A percentile compares a stretch with the other conserved stretches of the same genome.
These are phyloP conservation scores for Barnardius zonarius DNA, from an alignment of 2,113 vertebrate species.

Conservation along the genomic window DNA sequence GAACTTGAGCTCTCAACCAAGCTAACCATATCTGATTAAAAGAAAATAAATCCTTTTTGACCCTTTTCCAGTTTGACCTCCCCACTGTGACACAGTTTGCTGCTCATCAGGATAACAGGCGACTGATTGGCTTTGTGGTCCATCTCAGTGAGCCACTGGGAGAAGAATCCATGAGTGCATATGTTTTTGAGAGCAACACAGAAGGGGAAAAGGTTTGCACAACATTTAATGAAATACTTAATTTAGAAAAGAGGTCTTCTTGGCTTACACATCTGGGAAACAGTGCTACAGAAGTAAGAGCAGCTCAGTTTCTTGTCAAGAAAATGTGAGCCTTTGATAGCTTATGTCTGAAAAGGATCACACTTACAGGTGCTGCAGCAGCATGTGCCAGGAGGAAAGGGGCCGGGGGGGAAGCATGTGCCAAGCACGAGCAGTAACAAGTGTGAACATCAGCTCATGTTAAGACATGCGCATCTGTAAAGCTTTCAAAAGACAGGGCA, in stretches of 20 bases:
- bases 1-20: not conserved
- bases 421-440: not conserved
- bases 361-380: not conserved
- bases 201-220: slow-evolving; percentile 92
- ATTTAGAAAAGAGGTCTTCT: not conserved
- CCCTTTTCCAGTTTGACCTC: slow-evolving; percentile 85
- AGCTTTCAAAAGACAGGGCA: not conserved
- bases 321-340: not conserved
- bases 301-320: not conserved
- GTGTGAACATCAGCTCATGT: not conserved
- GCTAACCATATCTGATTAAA: not conserved
- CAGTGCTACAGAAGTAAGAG: not conserved
- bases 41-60: not conserved
- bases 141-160: slow-evolving; percentile 75
- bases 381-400: not conserved
- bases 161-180: slow-evolving; percentile 82
- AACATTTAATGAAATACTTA: not conserved
- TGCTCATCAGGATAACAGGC: slow-evolving; percentile 92
- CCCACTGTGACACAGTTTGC: slow-evolving; percentile 87
- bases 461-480: fast-evolving
- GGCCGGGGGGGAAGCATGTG: not conserved
- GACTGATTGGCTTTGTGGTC: slow-evolving; percentile 92
- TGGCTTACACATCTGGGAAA: not conserved
- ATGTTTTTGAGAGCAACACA: slow-evolving; percentile 96
- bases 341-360: not conserved